Percentiles rank a stretch among this genome's conserved stretches.
phyloP scores from a whole-genome alignment of 2,113 vertebrate genomes.

The Plecotus auritus region DNA sequence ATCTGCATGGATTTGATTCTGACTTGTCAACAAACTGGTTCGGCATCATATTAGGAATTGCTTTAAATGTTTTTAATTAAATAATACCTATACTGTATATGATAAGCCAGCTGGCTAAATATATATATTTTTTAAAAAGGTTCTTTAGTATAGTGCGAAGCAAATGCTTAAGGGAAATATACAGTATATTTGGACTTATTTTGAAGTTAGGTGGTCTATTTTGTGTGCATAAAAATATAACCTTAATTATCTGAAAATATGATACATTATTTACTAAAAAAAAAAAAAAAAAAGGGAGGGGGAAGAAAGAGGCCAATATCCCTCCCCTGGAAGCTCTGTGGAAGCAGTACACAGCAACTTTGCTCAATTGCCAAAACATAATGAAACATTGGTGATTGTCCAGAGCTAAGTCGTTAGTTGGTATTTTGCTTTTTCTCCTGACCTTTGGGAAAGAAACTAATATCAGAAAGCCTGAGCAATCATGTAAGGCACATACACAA shows the following conservation, averaged over 20 bases:
- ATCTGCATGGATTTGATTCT: neutral
- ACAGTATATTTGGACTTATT: neutral
- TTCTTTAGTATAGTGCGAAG: neutral
- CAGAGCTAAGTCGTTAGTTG: neutral
- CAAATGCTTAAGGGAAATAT: neutral
- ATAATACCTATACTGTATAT: neutral
- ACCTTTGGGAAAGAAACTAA: constrained; percentile 48
- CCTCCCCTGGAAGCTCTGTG: neutral
- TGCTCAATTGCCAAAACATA: neutral
- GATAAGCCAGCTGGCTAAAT: neutral
- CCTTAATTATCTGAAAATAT: neutral
- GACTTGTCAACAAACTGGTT: neutral
- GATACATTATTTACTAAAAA: neutral
- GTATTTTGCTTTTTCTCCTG: neutral
- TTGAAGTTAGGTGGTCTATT: neutral
- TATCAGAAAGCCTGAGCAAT: neutral
- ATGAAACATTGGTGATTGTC: constrained; percentile 6
- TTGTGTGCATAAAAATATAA: neutral
- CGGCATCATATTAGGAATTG: neutral
- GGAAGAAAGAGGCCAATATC: too few relatives aligned
- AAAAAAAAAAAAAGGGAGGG: neutral
- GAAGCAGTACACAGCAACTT: neutral
- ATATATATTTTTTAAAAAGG: too few relatives aligned
- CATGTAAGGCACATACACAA: neutral
- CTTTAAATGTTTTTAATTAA: neutral